These are phyloP conservation scores for Notoglanidium macrostoma DNA, from an alignment of 2,797 vertebrate species.

Conservation along the genomic window DNA sequence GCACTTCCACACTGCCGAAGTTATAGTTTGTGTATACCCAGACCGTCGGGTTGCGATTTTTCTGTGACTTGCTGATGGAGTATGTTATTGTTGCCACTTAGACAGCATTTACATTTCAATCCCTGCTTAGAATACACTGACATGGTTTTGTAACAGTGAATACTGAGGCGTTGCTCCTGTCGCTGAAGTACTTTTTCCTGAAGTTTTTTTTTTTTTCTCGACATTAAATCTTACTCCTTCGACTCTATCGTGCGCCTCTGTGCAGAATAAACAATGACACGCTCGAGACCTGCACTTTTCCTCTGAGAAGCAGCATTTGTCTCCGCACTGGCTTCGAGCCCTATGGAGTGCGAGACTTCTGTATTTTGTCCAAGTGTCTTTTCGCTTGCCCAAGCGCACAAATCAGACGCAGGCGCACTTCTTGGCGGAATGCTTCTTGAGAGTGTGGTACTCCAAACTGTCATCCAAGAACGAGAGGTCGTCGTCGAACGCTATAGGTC, in stretches of 20 bases:
- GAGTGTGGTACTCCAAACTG: conserved; percentile 92
- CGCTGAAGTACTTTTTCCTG: conserved; percentile 15
- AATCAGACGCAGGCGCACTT: conserved; percentile 91
- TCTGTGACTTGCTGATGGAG: conserved; percentile 33
- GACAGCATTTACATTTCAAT: conserved; percentile 35
- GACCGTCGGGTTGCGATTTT: conserved; percentile 23
- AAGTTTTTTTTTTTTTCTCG: not conserved
- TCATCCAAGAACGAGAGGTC: conserved; percentile 97
- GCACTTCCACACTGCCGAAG: not conserved
- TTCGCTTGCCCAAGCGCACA: conserved; percentile 38
- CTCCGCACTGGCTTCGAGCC: conserved; percentile 23
- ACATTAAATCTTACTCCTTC: not conserved
- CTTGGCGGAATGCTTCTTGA: conserved; percentile 97
- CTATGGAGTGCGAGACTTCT: conserved; percentile 25
- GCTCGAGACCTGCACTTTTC: conserved; percentile 33
- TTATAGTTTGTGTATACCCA: conserved; percentile 38
- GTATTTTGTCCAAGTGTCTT: conserved; percentile 38
- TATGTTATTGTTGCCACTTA: conserved; percentile 34
- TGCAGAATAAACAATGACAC: conserved; percentile 38
- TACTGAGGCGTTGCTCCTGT: conserved; percentile 56
- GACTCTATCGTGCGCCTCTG: not conserved
- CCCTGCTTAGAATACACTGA: conserved; percentile 30
- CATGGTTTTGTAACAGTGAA: conserved; percentile 62
- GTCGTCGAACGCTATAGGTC: conserved; percentile 92
- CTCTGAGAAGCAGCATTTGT: conserved; percentile 46